Conservation (phyloP, 2,888 invertebrate genomes). For the Alviniconcha strummeri region DNA sequence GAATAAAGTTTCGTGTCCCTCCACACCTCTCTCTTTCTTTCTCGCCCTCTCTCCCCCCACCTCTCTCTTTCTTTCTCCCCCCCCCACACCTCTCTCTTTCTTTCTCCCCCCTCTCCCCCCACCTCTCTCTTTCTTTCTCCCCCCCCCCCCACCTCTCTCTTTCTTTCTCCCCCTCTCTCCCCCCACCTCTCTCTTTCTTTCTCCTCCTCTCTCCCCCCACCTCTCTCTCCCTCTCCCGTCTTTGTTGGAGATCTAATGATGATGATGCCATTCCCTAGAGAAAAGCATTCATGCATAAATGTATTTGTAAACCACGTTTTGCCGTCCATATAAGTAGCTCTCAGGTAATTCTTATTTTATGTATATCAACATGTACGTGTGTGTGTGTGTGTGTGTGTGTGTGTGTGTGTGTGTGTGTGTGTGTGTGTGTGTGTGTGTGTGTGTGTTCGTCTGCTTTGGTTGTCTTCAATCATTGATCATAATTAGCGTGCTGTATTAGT, state of each 20-base stretch:
- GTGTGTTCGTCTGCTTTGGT: neutral
- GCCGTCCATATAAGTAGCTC: too few species aligned
- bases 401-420: neutral
- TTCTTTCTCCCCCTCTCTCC: too few species aligned
- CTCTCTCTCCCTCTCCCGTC: neutral
- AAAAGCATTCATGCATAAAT: too few species aligned
- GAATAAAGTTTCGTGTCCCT: too few species aligned
- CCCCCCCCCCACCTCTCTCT: too few species aligned
- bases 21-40: neutral
- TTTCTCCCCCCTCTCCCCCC: slow-evolving; percentile 4
- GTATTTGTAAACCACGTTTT: too few species aligned
- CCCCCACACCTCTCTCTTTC: neutral
- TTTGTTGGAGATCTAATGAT: too few species aligned
- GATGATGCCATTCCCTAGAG: too few species aligned
- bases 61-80: neutral
- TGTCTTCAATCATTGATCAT: too few species aligned
- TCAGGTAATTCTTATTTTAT: neutral
- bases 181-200: neutral
- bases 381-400: slow-evolving; percentile 7
- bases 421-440: slow-evolving; percentile 2
- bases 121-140: slow-evolving; percentile 1
- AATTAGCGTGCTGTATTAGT: too few species aligned
- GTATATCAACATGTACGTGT: neutral
- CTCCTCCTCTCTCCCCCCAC: neutral
- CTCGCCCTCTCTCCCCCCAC: neutral